A percentile compares a stretch with the other conserved stretches of the same genome.
Conservation (phyloP, 2,113 vertebrate genomes). For the Coturnix japonica region DNA sequence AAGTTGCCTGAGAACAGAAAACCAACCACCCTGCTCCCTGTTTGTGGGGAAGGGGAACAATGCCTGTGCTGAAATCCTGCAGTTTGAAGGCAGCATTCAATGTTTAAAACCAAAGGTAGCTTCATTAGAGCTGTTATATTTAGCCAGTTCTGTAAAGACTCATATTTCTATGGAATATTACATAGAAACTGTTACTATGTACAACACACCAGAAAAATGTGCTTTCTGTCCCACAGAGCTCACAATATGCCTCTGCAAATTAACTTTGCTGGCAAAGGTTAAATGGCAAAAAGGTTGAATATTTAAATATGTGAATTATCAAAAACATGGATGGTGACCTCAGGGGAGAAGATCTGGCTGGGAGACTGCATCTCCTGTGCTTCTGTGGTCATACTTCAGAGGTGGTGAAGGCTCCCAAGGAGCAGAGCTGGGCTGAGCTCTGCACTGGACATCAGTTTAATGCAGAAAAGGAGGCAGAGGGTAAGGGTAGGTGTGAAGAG, state of each 20-base stretch:
- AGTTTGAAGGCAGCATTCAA: background rate
- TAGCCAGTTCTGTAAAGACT: constrained; percentile 27
- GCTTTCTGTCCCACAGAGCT: constrained; percentile 50
- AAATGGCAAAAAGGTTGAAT: constrained; percentile 36
- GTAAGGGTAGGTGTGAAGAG: background rate
- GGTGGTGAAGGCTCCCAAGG: background rate
- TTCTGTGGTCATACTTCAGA: background rate
- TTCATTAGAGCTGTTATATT: constrained; percentile 66
- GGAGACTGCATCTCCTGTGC: background rate
- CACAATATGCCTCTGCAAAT: constrained; percentile 50
- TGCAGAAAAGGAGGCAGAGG: background rate
- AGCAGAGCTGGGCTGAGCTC: background rate
- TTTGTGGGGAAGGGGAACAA: background rate
- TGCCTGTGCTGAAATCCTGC: background rate
- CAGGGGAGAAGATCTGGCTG: background rate
- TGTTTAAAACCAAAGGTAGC: constrained; percentile 57
- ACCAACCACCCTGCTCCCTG: background rate
- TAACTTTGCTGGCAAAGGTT: constrained; percentile 22
- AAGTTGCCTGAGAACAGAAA: background rate
- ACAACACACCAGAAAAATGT: constrained; percentile 43
- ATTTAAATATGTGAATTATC: background rate
- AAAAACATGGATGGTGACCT: background rate
- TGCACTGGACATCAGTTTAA: background rate
- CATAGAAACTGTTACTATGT: constrained; percentile 68
- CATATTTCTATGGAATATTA: constrained; percentile 57